Evolutionary conservation across 2,888 invertebrate species (phyloP).

Genomic region (Oeneis ivallda): DNA sequence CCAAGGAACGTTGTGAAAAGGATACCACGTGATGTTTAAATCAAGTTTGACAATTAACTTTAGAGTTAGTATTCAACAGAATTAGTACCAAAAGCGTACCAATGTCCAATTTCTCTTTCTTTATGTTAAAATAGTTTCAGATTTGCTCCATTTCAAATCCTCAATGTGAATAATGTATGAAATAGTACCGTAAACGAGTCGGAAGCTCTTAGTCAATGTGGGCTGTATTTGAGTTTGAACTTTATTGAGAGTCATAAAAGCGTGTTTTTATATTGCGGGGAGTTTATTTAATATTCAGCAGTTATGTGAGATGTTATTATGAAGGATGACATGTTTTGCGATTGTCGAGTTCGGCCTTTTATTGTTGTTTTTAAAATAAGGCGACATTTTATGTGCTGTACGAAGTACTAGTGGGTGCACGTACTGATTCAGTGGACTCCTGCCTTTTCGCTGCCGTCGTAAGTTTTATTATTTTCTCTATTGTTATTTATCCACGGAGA

Average conservation of each 20-base stretch:
- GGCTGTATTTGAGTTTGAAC: constrained; percentile 60
- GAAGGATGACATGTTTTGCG: constrained; percentile 64
- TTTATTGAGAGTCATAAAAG: constrained; percentile 48
- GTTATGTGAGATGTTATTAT: constrained; percentile 68
- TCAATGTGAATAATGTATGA: background rate
- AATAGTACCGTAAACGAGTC: background rate
- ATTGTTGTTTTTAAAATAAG: constrained; percentile 38
- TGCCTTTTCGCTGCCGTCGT: background rate
- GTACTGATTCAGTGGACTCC: background rate
- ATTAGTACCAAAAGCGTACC: background rate
- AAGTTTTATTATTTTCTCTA: background rate
- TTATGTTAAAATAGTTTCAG: background rate
- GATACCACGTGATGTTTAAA: no score
- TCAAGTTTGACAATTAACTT: no score
- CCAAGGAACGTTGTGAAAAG: no score
- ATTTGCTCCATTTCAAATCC: background rate
- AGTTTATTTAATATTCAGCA: constrained; percentile 51
- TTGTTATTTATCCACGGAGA: no score
- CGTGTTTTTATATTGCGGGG: constrained; percentile 47
- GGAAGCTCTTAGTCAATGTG: constrained; percentile 30
- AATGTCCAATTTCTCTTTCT: background rate
- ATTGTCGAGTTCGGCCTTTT: constrained; percentile 60
- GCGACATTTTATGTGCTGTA: constrained; percentile 17
- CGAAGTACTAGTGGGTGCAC: no score
- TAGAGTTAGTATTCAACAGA: no score